Conservation (phyloP, 2,888 invertebrate species). For the Axea sp. region DNA sequence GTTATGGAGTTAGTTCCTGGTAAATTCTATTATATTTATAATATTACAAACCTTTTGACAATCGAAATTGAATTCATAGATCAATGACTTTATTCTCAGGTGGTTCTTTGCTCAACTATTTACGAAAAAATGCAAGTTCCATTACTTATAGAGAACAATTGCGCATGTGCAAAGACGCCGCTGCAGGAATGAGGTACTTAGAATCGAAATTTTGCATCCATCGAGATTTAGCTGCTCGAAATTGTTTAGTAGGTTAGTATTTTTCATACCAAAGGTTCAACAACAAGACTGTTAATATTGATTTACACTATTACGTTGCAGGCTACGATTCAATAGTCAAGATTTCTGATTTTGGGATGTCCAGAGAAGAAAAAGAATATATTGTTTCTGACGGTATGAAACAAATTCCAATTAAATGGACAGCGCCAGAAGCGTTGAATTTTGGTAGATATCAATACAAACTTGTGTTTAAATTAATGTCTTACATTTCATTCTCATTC, state of each 20-base stretch:
- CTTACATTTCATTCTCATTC: too few relatives aligned
- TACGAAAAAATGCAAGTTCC: constrained; percentile 87
- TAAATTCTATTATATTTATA: constrained; percentile 71
- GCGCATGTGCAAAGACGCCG: constrained; percentile 96
- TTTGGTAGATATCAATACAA: constrained; percentile 45
- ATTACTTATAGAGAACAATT: constrained; percentile 86
- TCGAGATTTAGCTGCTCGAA: constrained; percentile 95
- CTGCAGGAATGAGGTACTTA: constrained; percentile 96
- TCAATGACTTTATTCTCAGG: too few relatives aligned
- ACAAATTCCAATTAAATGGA: constrained; percentile 99
- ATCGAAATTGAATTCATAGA: neutral
- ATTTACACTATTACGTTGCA: constrained; percentile 71
- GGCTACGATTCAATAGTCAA: constrained; percentile 93
- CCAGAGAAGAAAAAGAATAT: constrained; percentile 97
- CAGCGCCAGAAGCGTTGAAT: constrained; percentile 85
- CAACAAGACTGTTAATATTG: neutral
- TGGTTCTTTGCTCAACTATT: constrained; percentile 93
- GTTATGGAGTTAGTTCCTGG: constrained; percentile 98
- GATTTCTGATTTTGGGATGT: constrained; percentile 99
- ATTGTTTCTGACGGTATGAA: constrained; percentile 98
- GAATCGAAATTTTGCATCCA: constrained; percentile 98
- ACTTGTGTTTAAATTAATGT: too few relatives aligned
- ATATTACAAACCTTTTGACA: neutral
- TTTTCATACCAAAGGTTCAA: neutral
- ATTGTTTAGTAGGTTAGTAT: constrained; percentile 89